phyloP scores from a whole-genome alignment of 2,113 vertebrate genomes.

The Triplophysa siluroides region DNA sequence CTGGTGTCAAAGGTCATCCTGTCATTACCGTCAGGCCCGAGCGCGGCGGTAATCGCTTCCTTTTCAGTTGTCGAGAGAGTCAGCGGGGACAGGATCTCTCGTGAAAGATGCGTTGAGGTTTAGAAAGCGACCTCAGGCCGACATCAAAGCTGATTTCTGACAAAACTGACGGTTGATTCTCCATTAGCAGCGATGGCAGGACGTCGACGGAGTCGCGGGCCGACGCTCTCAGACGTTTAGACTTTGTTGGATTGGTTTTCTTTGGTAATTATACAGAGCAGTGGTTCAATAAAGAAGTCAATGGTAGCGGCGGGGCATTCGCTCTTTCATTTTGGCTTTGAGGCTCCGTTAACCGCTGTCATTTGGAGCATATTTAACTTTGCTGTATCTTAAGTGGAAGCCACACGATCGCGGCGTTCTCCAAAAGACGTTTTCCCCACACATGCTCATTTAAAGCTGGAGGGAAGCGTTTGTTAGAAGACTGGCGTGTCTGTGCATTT shows the following conservation, averaged over 20 bases:
- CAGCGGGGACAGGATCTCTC: not conserved
- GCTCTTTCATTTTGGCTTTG: slow-evolving; percentile 45
- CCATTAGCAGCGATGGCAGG: slow-evolving; percentile 3
- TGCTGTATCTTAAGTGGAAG: slow-evolving; percentile 32
- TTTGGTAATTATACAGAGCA: slow-evolving; percentile 56
- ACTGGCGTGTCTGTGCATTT: slow-evolving; percentile 36
- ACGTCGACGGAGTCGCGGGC: not conserved
- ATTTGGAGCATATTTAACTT: slow-evolving; percentile 44
- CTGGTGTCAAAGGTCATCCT: slow-evolving; percentile 9
- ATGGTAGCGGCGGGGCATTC: slow-evolving; percentile 30
- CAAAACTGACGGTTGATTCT: slow-evolving; percentile 16
- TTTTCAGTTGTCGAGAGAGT: slow-evolving; percentile 19
- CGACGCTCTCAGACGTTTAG: slow-evolving; percentile 40
- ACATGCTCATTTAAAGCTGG: slow-evolving; percentile 41
- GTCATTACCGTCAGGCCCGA: not conserved
- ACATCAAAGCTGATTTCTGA: not conserved
- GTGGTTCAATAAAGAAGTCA: slow-evolving; percentile 53
- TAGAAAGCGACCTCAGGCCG: not conserved
- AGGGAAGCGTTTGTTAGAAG: slow-evolving; percentile 32
- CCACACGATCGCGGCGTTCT: slow-evolving; percentile 33
- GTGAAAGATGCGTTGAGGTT: not conserved
- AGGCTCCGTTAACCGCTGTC: slow-evolving; percentile 28
- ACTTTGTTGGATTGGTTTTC: slow-evolving; percentile 51
- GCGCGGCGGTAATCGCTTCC: slow-evolving; percentile 18
- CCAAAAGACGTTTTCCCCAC: not conserved